Evolutionary conservation across 2,797 vertebrate species (phyloP), one percentile per base, ranked within the genome.

Genomic region (Parambassis ranga): DNA sequence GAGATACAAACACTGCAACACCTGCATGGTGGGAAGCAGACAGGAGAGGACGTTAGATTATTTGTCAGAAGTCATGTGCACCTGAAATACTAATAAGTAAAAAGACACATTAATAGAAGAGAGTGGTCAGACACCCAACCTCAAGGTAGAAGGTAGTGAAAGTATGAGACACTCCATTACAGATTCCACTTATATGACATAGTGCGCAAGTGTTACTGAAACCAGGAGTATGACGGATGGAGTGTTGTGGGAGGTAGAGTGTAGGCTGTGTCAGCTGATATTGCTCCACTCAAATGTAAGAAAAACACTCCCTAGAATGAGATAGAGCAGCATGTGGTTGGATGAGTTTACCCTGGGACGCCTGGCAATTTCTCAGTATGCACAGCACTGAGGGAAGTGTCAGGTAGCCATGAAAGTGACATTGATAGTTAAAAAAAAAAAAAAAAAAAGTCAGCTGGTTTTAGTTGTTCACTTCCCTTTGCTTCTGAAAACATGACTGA

Each of bases 1-100:
- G 91, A 9, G 91, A 89, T 18, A 93, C 90, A 0, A 92, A 86
- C 76, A 97, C 91, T 0, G 93, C 92, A 47, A 95, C 95, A 27
- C 96, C 96, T 97, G 64, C 30, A 20, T 20, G 44, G 26, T 15
- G 7, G 52, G 37, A 59, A 73, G 36, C 32, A 66, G 8, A 79
- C 4, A 30, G 1, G 22, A 31, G 28, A 10, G 23, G 22, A 19
- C 18, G n/a, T 60, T 18, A 59, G 18, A 41, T 51, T 11, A n/a
- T 47, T 44, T 4, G 13, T 31, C 49, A 42, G 8, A 50, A n/a
- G n/a, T n/a, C n/a, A n/a, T n/a, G n/a, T n/a, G n/a, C n/a, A n/a
- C n/a, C n/a, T n/a, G n/a, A n/a, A 35, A 51, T 5, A 15, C 24
- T 1, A 39, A 15, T n/a, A n/a, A n/a, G n/a, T n/a, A n/a, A n/a